These are phyloP conservation scores for Lichenostomus cassidix DNA, from an alignment of 2,113 vertebrate genomes.

Conservation along the genomic window DNA sequence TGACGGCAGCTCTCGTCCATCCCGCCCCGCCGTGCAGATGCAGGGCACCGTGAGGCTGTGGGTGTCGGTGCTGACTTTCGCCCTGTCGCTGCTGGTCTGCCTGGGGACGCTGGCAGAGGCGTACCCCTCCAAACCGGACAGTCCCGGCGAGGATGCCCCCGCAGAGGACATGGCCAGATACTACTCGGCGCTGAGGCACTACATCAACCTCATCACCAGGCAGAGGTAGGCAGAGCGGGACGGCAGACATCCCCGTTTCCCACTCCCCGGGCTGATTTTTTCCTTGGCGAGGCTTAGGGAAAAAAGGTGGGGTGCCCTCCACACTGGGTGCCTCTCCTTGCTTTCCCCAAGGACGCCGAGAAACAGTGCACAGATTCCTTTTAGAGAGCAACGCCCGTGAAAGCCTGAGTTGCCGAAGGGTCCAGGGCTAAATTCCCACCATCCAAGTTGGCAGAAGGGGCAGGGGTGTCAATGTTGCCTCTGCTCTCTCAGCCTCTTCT, in stretches of 20 bases:
- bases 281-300: background rate
- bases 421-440: background rate
- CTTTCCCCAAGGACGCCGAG: background rate
- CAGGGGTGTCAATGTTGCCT: background rate
- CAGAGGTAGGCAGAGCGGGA: slow-evolving; percentile 83
- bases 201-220: slow-evolving; percentile 98
- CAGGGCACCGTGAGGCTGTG: slow-evolving; percentile 83
- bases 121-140: slow-evolving; percentile 95
- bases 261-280: background rate
- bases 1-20: background rate
- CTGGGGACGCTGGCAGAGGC: slow-evolving; percentile 87
- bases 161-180: slow-evolving; percentile 97
- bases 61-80: slow-evolving; percentile 83
- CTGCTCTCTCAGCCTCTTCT: background rate
- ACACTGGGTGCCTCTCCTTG: background rate
- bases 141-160: slow-evolving; percentile 91
- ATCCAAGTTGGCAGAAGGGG: background rate
- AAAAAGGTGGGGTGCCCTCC: background rate
- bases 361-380: background rate
- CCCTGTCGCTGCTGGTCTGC: slow-evolving; percentile 87
- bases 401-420: background rate
- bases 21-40: slow-evolving; percentile 77
- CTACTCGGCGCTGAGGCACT: slow-evolving; percentile 96
- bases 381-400: accelerated
- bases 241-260: background rate